A percentile compares a stretch with the other conserved stretches of the same genome.
These are phyloP conservation scores for Linhomoeus sp. DNA, from an alignment of 2,888 invertebrate genomes.

Conservation along the genomic window DNA sequence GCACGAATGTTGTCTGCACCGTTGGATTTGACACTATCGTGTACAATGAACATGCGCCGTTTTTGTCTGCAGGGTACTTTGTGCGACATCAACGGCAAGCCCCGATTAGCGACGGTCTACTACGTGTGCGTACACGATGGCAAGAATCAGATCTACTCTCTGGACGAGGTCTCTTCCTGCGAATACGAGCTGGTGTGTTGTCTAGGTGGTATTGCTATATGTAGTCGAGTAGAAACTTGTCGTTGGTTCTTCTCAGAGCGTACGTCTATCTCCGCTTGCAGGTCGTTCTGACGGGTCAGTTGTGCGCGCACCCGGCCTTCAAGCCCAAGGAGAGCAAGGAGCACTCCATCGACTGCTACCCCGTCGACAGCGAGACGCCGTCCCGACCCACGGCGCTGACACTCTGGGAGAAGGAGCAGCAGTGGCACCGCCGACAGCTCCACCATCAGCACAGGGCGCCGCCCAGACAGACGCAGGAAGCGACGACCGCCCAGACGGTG, in stretches of 20 bases:
- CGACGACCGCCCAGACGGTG: too few relatives aligned
- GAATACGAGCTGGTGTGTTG: constrained; percentile 61
- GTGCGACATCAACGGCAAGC: constrained; percentile 71
- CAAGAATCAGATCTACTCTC: constrained; percentile 9
- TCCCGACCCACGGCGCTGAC: constrained; percentile 20
- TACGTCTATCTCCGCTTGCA: too few relatives aligned
- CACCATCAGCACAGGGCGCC: constrained; percentile 1
- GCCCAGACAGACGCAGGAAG: too few relatives aligned
- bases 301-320: constrained; percentile 70
- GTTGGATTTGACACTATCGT: too few relatives aligned
- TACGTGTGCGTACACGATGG: constrained; percentile 52
- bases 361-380: constrained; percentile 20
- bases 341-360: constrained; percentile 16
- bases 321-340: constrained; percentile 14
- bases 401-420: constrained; percentile 11
- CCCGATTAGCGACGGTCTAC: constrained; percentile 54
- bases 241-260: too few relatives aligned
- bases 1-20: too few relatives aligned
- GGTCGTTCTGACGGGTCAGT: constrained; percentile 52
- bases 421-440: constrained; percentile 1
- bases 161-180: constrained; percentile 45
- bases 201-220: too few relatives aligned
- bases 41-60: too few relatives aligned
- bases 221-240: too few relatives aligned
- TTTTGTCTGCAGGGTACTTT: constrained; percentile 52